These are phyloP conservation scores for Hartigia nigra DNA, from an alignment of 2,888 invertebrate species.

Conservation along the genomic window DNA sequence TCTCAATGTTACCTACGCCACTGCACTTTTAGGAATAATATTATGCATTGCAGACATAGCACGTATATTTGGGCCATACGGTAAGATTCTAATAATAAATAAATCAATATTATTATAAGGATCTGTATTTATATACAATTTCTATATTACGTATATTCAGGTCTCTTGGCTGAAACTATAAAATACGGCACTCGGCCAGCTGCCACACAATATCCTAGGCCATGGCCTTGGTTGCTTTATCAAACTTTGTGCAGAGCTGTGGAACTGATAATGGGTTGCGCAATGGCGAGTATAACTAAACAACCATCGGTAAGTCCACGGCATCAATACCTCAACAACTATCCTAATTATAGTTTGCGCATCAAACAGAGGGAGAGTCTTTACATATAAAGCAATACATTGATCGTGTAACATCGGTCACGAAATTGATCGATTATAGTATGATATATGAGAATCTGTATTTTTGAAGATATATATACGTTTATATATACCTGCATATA, in stretches of 20 bases:
- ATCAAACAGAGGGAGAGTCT: slow-evolving; percentile 62
- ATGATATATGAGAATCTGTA: neutral
- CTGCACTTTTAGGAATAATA: slow-evolving; percentile 68
- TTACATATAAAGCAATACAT: slow-evolving; percentile 58
- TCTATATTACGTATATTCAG: slow-evolving; percentile 32
- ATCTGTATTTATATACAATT: neutral
- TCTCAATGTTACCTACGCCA: slow-evolving; percentile 68
- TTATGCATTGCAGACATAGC: slow-evolving; percentile 68
- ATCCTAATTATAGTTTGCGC: slow-evolving; percentile 58
- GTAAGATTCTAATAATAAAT: slow-evolving; percentile 45
- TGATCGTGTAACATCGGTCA: neutral
- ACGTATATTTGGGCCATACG: slow-evolving; percentile 69
- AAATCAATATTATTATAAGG: neutral
- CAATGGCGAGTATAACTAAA: slow-evolving; percentile 70
- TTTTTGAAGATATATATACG: neutral
- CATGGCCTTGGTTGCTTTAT: slow-evolving; percentile 71
- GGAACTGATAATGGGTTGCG: slow-evolving; percentile 68
- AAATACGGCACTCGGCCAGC: slow-evolving; percentile 45
- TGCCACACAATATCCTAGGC: slow-evolving; percentile 51
- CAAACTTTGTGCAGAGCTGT: slow-evolving; percentile 68
- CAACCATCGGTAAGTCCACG: slow-evolving; percentile 67
- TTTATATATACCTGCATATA: neutral
- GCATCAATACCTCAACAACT: slow-evolving; percentile 59
- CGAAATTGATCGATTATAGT: neutral
- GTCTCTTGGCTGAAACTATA: slow-evolving; percentile 51